Percentiles rank a stretch among this genome's conserved stretches.
These are phyloP conservation scores for Urophycis tenuis DNA, from an alignment of 2,797 vertebrate species.

Conservation along the genomic window DNA sequence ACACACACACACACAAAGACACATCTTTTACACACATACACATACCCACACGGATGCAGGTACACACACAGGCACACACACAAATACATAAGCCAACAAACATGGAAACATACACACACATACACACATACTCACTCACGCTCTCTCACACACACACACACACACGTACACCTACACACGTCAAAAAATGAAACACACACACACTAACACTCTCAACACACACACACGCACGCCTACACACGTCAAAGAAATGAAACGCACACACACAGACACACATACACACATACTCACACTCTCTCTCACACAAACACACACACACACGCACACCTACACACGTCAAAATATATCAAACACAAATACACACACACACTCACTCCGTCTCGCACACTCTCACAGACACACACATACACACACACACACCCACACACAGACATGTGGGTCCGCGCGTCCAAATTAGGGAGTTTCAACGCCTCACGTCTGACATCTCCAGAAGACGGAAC, in stretches of 20 bases:
- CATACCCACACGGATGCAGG: no score
- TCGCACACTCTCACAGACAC: not conserved
- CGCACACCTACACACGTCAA: no score
- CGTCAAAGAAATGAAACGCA: no score
- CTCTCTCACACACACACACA: no score
- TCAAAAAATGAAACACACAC: not conserved
- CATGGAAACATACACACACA: no score
- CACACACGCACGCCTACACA: no score
- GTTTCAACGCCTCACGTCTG: not conserved
- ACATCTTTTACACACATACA: no score
- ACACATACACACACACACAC: not conserved
- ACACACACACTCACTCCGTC: not conserved
- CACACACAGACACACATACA: no score
- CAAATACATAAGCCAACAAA: no score
- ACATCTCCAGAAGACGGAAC: not conserved
- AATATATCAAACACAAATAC: not conserved
- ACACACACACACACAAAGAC: not conserved
- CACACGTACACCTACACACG: no score
- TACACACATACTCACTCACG: not conserved
- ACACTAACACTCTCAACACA: no score
- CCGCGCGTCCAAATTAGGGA: not conserved
- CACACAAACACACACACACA: not conserved
- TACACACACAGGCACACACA: no score
- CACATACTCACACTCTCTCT: not conserved
- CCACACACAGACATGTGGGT: not conserved